Evolutionary conservation across 2,113 vertebrate species (phyloP).

Genomic region (Podarcis raffonei): DNA sequence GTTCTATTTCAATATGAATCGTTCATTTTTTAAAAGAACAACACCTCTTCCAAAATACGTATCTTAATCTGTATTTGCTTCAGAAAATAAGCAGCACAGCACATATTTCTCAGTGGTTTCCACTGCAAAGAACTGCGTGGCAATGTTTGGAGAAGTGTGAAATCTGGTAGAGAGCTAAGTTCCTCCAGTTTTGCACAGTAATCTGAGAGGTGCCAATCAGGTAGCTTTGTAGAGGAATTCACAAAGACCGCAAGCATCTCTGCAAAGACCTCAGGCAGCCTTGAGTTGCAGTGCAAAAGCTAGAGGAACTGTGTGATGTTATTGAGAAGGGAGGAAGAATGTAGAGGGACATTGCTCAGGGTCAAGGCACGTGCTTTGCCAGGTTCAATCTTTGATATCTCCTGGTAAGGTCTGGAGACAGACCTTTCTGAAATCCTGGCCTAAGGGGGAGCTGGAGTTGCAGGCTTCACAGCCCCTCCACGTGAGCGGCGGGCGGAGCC

Average conservation of each 20-base stretch:
- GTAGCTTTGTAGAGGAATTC: not conserved
- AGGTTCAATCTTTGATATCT: too few species aligned
- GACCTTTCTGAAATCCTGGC: too few species aligned
- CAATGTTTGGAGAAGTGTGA: not conserved
- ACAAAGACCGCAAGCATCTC: not conserved
- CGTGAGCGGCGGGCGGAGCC: too few species aligned
- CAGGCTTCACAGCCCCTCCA: too few species aligned
- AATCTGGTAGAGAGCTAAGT: not conserved
- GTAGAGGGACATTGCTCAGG: too few species aligned
- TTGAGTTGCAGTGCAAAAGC: not conserved
- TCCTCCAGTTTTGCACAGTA: too few species aligned
- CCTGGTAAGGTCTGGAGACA: too few species aligned
- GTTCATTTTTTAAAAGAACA: not conserved
- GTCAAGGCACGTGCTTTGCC: too few species aligned
- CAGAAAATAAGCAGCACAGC: not conserved
- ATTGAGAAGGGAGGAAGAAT: not conserved
- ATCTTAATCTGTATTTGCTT: not conserved
- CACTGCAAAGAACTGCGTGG: not conserved
- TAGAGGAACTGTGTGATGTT: too few species aligned
- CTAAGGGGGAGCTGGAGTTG: too few species aligned
- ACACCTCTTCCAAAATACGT: not conserved
- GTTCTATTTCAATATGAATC: not conserved
- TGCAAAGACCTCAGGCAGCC: not conserved
- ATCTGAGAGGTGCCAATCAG: not conserved
- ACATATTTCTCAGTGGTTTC: too few species aligned